These are phyloP conservation scores for Scopus umbretta DNA, from an alignment of 2,113 vertebrate species.

Conservation along the genomic window DNA sequence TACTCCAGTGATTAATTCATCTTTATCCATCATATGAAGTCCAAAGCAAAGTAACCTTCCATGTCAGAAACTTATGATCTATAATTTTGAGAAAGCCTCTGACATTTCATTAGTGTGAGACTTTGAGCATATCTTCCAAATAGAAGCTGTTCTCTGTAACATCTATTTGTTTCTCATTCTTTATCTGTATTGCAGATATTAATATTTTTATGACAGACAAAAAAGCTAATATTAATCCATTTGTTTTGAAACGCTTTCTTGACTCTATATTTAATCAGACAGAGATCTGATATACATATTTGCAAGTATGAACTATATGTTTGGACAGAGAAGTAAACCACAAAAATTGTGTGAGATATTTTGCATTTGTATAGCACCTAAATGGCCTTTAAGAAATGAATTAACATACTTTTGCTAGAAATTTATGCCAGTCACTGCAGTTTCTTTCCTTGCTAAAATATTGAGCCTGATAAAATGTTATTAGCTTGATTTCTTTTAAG, in stretches of 20 bases:
- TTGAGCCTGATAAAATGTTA: not conserved
- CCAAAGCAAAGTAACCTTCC: constrained; percentile 12
- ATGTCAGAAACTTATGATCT: constrained; percentile 7
- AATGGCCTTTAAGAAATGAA: not conserved
- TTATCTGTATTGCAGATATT: not conserved
- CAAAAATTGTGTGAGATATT: not conserved
- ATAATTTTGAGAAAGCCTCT: not conserved
- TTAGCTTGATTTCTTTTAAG: not conserved
- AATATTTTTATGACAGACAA: not conserved
- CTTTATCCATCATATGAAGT: constrained; percentile 27
- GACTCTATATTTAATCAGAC: not conserved
- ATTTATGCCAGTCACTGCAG: not conserved
- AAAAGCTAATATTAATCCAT: not conserved
- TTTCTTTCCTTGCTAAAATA: not conserved
- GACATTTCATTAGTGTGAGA: not conserved
- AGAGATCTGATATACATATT: not conserved
- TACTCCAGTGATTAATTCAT: constrained; percentile 53
- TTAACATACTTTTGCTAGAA: not conserved
- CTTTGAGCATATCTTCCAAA: not conserved
- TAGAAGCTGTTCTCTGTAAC: not conserved
- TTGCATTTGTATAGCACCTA: not conserved
- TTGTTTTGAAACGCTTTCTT: not conserved
- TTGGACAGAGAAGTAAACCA: not conserved
- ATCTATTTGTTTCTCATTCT: not conserved
- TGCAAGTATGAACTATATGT: not conserved